Percentiles rank a stretch among this genome's conserved stretches.
Conservation (phyloP, 2,113 vertebrate species). For the Ciconia maguari region DNA sequence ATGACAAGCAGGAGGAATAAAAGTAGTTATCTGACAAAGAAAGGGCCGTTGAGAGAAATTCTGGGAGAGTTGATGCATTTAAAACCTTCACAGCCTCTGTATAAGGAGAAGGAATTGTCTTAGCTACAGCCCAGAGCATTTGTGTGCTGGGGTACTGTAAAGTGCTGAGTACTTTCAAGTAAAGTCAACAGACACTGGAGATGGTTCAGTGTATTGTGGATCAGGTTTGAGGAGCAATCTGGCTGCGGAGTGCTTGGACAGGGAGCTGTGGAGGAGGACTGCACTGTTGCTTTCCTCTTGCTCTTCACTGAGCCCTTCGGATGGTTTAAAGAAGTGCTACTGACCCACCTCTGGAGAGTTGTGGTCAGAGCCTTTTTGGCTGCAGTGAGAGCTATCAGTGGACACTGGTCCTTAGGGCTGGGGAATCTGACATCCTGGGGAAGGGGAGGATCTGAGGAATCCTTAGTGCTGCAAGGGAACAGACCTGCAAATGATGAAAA, state of each 20-base stretch:
- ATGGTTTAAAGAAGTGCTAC: background rate
- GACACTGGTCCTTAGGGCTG: background rate
- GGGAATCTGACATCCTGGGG: background rate
- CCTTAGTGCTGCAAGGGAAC: background rate
- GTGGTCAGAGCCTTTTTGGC: background rate
- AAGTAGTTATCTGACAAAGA: background rate
- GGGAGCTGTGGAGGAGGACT: background rate
- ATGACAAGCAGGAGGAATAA: background rate
- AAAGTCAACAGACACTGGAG: background rate
- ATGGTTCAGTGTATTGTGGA: background rate
- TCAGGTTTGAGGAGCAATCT: background rate
- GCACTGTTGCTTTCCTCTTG: background rate
- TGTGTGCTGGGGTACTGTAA: background rate
- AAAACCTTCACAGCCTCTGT: background rate
- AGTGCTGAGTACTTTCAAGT: background rate
- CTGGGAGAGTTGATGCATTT: background rate
- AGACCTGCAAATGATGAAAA: slow-evolving; percentile 21
- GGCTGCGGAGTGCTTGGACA: background rate
- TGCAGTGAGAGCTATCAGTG: background rate
- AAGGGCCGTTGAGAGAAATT: background rate
- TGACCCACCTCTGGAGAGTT: background rate
- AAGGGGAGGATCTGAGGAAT: background rate
- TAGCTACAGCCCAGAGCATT: background rate
- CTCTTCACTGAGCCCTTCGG: background rate
- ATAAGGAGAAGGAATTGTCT: background rate